Base-by-base conservation (phyloP, 2,797 vertebrate genomes). In the Echiichthys vipera region DNA sequence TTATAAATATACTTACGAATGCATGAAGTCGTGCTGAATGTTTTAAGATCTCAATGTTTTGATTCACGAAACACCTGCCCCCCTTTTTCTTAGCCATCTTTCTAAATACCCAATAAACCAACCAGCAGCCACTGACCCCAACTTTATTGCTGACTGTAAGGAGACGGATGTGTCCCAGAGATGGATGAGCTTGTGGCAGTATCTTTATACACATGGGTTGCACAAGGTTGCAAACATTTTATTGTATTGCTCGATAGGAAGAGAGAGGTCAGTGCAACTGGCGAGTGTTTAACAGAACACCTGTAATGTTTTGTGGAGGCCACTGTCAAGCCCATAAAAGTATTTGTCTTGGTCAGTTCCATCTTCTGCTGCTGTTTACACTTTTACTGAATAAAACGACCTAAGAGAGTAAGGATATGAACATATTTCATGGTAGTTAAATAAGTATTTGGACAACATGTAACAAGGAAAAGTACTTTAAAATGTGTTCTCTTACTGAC, bases 151-250 rank as follows among this genome's bases (percentile, higher is more conserved):
- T 47, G 24, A 69, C 22, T 57, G 46, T 7, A 3, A 5, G 24
- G 27, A 50, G 47, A 56, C 39, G 45, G 25, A 36, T 58, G 55
- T 29, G 57, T 79, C 65, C 64, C 40, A 2, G 37, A 67, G 72
- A 63, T 6, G 17, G 66, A 68, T 50, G 66, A 73, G 61, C 9
- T 10, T 2, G 29, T 62, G 51, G 53, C 29, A n/a, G 22, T 9
- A 7, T 62, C 68, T 77, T 61, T 65, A 54, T 3, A 64, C 24
- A 49, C 64, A 13, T 8, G 5, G 49, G 34, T 65, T 30, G 40
- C 27, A 56, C 29, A 14, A 13, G 32, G 43, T 18, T 20, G 32
- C 68, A 77, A 77, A 86, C 50, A 20, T 37, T 71, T 61, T 37
- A 81, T 36, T 61, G 59, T 22, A 5, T 15, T 18, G n/a, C 3